phyloP scores from a whole-genome alignment of 2,113 vertebrate species.

The Calidris pugnax region DNA sequence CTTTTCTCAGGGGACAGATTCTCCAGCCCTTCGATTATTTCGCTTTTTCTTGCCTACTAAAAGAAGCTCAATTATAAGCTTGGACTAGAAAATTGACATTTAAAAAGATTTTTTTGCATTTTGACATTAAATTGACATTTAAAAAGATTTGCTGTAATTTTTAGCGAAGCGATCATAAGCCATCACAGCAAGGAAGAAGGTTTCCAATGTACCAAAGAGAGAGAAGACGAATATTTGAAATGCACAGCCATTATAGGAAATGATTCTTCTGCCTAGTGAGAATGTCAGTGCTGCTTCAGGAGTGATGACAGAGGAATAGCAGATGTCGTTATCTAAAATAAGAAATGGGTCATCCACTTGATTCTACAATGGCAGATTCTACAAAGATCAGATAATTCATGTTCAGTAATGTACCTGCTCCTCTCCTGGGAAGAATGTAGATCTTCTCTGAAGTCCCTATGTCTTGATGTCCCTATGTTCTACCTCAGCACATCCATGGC shows the following conservation, averaged over 20 bases:
- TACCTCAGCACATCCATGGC: background rate
- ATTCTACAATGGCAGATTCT: background rate
- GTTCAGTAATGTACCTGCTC: background rate
- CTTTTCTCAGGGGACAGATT: background rate
- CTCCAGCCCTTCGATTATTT: background rate
- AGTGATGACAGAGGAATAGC: no score
- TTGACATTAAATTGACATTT: no score
- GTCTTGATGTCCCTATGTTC: background rate
- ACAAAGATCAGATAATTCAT: background rate
- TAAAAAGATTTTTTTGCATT: background rate
- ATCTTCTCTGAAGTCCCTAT: no score
- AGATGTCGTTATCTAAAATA: background rate
- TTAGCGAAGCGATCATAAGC: no score
- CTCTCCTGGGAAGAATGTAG: background rate
- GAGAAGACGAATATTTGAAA: no score
- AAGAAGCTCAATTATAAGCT: background rate
- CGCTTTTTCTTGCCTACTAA: background rate
- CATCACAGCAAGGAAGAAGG: no score
- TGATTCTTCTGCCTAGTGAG: no score
- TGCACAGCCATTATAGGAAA: no score
- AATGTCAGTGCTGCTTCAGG: no score
- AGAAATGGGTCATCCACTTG: background rate
- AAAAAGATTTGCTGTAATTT: no score
- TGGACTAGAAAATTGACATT: background rate
- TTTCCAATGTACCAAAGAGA: no score